Conservation (phyloP, 1,140 invertebrate genomes). For the Drosophila kurseongensis region DNA sequence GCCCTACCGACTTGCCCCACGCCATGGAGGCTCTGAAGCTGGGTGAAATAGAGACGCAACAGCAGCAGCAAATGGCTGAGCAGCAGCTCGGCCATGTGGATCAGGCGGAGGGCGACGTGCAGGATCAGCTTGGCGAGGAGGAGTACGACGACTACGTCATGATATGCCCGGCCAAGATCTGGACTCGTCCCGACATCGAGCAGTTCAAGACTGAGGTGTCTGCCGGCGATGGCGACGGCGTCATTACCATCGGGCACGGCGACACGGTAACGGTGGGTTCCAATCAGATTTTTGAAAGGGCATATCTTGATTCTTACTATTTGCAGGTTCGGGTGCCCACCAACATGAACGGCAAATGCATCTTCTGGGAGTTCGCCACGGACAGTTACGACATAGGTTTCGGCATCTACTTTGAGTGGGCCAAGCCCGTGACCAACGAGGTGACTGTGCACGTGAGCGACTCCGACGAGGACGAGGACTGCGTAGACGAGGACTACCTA, state of each 20-base stretch:
- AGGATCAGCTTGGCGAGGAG: constrained; percentile 53
- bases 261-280: constrained; percentile 94
- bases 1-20: constrained; percentile 48
- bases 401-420: constrained; percentile 99
- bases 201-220: constrained; percentile 96
- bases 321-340: constrained; percentile 95
- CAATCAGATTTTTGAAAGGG: neutral
- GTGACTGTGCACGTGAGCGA: constrained; percentile 96
- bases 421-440: constrained; percentile 92
- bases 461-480: constrained; percentile 90
- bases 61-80: constrained; percentile 19
- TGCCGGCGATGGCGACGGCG: constrained; percentile 96
- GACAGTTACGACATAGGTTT: constrained; percentile 99
- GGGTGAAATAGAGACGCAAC: constrained; percentile 18
- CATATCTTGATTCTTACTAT: neutral
- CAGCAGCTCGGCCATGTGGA: constrained; percentile 12
- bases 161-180: constrained; percentile 95
- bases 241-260: constrained; percentile 95
- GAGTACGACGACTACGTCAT: constrained; percentile 85
- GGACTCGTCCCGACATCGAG: constrained; percentile 96
- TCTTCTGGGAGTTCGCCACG: constrained; percentile 99
- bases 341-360: constrained; percentile 95
- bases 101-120: constrained; percentile 3
- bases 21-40: constrained; percentile 62
- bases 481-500: constrained; percentile 86